phyloP scores from a whole-genome alignment of 2,888 invertebrate genomes.

The Teinopalpus imperialis region DNA sequence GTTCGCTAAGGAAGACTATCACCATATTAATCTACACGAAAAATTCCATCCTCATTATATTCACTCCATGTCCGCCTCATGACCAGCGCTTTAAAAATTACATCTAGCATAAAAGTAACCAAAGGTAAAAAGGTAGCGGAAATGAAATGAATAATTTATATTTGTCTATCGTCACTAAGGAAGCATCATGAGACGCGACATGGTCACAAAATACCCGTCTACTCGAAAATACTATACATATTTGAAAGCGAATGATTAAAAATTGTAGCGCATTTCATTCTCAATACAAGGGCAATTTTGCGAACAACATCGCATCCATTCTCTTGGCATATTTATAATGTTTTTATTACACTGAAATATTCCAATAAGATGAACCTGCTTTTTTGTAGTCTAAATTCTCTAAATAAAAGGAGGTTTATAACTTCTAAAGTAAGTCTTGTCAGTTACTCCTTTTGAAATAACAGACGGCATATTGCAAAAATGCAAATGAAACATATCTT shows the following conservation, averaged over 20 bases:
- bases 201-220: conserved; percentile 17
- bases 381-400: no score
- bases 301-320: neutral
- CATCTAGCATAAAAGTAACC: conserved; percentile 30
- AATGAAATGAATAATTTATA: conserved; percentile 40
- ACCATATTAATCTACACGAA: conserved; percentile 15
- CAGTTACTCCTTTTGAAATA: no score
- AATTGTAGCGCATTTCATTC: conserved; percentile 24
- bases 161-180: conserved; percentile 55
- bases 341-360: neutral
- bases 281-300: neutral
- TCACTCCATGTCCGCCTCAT: conserved; percentile 2
- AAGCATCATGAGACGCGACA: conserved; percentile 51
- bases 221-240: conserved; percentile 4
- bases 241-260: conserved; percentile 18
- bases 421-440: no score
- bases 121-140: conserved; percentile 37
- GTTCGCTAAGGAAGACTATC: conserved; percentile 25
- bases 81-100: conserved; percentile 30
- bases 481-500: no score
- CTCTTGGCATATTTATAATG: no score
- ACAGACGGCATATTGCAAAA: no score
- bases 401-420: no score
- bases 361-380: no score
- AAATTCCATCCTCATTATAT: conserved; percentile 1